These are phyloP conservation scores for Bombycilla garrulus DNA, from an alignment of 2,113 vertebrate genomes.

Conservation along the genomic window DNA sequence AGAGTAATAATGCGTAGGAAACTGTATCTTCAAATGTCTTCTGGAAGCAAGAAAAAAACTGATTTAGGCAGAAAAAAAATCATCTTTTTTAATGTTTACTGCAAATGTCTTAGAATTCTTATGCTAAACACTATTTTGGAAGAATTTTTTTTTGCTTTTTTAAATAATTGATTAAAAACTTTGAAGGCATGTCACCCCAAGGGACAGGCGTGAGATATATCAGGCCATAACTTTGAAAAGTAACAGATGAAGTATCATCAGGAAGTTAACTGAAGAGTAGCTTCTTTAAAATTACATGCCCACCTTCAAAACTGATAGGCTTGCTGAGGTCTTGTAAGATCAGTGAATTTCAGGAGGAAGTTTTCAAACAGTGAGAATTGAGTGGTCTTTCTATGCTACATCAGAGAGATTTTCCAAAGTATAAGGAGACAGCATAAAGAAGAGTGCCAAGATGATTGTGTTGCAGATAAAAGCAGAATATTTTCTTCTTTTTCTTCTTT, in stretches of 20 bases:
- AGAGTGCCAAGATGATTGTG: background rate
- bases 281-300: background rate
- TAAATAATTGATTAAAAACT: background rate
- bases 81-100: background rate
- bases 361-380: background rate
- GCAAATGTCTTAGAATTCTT: background rate
- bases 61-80: background rate
- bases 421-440: background rate
- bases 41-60: background rate
- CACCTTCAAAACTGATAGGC: background rate
- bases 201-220: background rate
- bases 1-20: background rate
- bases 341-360: background rate
- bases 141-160: background rate
- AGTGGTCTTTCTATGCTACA: background rate
- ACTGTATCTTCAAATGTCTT: accelerated
- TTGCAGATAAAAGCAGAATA: background rate
- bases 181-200: background rate
- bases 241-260: background rate
- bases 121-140: background rate
- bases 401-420: background rate
- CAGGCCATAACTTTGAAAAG: background rate
- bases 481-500: background rate
- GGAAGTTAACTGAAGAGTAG: background rate
- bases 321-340: background rate